Base-by-base conservation (phyloP, 2,888 invertebrate genomes). In the Agapetus fuscipes region DNA sequence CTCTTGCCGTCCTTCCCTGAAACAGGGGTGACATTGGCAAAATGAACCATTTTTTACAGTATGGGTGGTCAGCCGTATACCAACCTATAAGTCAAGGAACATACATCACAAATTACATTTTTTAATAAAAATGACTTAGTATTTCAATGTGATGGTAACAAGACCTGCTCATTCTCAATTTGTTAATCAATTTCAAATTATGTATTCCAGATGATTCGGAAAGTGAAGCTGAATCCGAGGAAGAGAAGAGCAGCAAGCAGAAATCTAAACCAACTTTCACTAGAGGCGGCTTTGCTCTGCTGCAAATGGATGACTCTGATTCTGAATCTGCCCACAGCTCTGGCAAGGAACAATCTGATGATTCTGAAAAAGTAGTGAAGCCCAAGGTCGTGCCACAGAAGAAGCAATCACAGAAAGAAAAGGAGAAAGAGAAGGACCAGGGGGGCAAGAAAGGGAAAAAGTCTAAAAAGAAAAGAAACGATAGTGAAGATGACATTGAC, bases 401-500 rank as follows among this genome's bases (percentile, higher is more conserved):
- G 52, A 48, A 48, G 36, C 45, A 41, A 14, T 55, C 59, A 51
- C 58, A 49, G 41, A 20, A 20, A 9, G 53, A 55, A 54, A 67
- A 61, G 55, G 69, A 67, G 48, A 66, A 64, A 52, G 30, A 34
- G 6, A 45, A 45, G 40, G 68, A 70, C 48, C 56, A 62, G 37
- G 58, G 60, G 38, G 75, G 74, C 13, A 83, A 83, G 57, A 83
- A 84, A 57, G 74, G 78, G 3, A 84, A 83, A 55, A 83, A 83
- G 59, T 61, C 71, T 3, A 79, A 77, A 54, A 76, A 79, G 54
- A 85, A 81, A 64, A 79, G 78, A 49, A 77, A 80, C 52, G 83
- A 83, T 37, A 83, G 83, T 54, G 82, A 83, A 58, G 84, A 85
- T 46, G 88, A 88, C 57, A 64, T 89, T 43, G 88, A 89, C 53